Conservation (phyloP, 1,140 invertebrate species). For the Grapholita molesta region DNA sequence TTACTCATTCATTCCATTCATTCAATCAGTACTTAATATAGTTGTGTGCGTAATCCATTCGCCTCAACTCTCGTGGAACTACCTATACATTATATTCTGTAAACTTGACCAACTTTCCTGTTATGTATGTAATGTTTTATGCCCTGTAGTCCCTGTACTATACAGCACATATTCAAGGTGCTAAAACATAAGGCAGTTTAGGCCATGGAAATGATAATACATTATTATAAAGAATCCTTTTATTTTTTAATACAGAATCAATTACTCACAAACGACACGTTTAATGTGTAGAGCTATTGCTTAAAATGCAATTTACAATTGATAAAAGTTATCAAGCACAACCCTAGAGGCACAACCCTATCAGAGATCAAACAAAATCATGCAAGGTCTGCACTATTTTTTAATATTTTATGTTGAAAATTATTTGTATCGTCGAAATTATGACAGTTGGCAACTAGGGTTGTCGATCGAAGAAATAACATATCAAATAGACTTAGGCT, state of each 20-base stretch:
- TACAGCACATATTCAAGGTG: no score
- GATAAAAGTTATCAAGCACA: constrained; percentile 43
- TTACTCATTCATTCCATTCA: no score
- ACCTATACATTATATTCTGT: no score
- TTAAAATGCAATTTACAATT: constrained; percentile 35
- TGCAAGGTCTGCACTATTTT: not conserved
- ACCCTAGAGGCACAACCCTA: not conserved
- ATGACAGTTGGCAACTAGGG: not conserved
- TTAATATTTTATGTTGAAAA: not conserved
- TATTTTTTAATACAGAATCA: constrained; percentile 61
- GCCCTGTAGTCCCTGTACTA: no score
- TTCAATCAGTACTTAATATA: no score
- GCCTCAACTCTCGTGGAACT: no score
- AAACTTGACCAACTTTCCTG: no score
- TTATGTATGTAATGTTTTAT: no score
- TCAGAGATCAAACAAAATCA: not conserved
- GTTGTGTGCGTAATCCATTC: no score
- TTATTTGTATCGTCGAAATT: not conserved
- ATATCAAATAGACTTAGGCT: constrained; percentile 36
- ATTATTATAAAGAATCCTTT: constrained; percentile 54
- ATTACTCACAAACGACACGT: constrained; percentile 41
- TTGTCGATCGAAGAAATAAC: not conserved
- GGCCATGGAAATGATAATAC: constrained; percentile 19
- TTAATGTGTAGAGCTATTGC: constrained; percentile 43
- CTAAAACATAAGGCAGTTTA: no score